phyloP scores from a whole-genome alignment of 2,113 vertebrate species.

The Ptilonorhynchus violaceus region DNA sequence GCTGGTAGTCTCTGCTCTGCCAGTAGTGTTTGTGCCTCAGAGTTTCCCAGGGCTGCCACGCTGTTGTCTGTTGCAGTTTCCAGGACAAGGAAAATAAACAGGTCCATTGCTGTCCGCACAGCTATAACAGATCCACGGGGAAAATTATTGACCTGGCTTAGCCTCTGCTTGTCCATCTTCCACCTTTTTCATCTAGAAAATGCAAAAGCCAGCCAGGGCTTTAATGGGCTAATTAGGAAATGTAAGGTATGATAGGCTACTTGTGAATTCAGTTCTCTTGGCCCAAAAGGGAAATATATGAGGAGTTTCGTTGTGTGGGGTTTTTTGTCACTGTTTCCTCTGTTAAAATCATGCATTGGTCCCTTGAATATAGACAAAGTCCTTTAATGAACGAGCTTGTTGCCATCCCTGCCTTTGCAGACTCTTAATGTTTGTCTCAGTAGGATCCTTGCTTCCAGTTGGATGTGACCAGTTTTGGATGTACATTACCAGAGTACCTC shows the following conservation, averaged over 20 bases:
- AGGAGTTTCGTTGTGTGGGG: not conserved
- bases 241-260: not conserved
- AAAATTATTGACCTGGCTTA: not conserved
- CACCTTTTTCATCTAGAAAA: not conserved
- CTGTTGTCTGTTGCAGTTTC: not conserved
- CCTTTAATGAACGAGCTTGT: not conserved
- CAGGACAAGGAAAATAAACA: not conserved
- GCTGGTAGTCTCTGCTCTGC: not conserved
- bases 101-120: not conserved
- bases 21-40: not conserved
- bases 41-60: not conserved
- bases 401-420: not conserved
- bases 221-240: not conserved
- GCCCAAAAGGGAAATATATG: not conserved
- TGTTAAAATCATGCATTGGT: not conserved
- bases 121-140: not conserved
- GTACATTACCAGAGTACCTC: not conserved
- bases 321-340: not conserved
- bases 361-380: not conserved
- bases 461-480: not conserved
- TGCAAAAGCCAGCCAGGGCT: not conserved
- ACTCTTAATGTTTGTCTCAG: not conserved
- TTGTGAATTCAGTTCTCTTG: not conserved
- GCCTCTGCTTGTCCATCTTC: not conserved
- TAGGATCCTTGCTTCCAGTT: not conserved